Base-by-base conservation (phyloP, 1,140 invertebrate genomes). In the Bradynema listronoti region DNA sequence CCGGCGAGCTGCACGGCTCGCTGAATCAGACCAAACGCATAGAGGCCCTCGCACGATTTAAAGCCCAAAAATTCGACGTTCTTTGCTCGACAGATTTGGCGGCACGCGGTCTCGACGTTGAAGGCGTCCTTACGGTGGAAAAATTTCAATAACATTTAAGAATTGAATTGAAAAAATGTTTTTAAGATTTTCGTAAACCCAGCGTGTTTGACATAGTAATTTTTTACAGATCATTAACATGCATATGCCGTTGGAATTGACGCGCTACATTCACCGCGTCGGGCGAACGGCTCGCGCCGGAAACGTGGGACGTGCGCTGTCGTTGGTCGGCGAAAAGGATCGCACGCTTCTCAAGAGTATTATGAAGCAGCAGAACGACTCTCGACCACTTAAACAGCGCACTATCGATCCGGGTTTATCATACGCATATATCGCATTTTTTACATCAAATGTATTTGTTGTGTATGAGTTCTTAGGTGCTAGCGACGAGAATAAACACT, bases 81-180 rank as follows among this genome's bases (percentile, higher is more conserved):
- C 80, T 98, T 16, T 84, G 96, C 49, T 91, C 91, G 0, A 98
- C 93, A 3, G 93, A 98, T 82, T 87, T 98, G 24, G 92, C 92
- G 5, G 91, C 93, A 27, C 83, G 93, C 80, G 93, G 93, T 80
- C 82, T 98, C 27, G 93, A 98, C 80, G 97, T 98, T 69, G 85
- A 87, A 45, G 90, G 89, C 5, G 91, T 98, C 0, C 88, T 91
- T 81, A 96, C 91, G 34, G 91, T 85, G n/a, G n/a, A 79, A 79
- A 63, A 24, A 19, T 9, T 56, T 43, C 51, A 53, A 7, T 9
- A 47, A 42, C n/a, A 46, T 43, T 53, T 53, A 9, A 53, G n/a
- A 45, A 43, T 46, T n/a, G n/a, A n/a, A n/a, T n/a, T n/a, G n/a
- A n/a, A n/a, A n/a, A n/a, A n/a, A n/a, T n/a, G n/a, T n/a, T n/a